Evolutionary conservation across 2,888 invertebrate species (phyloP).

Genomic region (Calameuta idolon): DNA sequence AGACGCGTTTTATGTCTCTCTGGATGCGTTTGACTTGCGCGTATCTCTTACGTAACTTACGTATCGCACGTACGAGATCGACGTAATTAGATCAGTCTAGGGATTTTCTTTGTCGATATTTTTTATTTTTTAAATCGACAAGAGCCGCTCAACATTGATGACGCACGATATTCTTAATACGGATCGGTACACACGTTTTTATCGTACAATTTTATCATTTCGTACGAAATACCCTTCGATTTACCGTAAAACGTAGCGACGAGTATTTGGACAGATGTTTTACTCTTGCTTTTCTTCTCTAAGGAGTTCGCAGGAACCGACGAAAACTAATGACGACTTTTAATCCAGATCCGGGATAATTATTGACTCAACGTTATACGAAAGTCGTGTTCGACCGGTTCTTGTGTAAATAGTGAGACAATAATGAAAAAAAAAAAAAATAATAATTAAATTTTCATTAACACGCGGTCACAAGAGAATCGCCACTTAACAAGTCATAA

Average conservation of each 20-base stretch:
- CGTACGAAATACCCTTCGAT: not conserved
- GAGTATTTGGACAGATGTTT: not conserved
- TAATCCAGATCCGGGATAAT: not conserved
- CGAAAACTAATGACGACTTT: not conserved
- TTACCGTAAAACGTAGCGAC: not conserved
- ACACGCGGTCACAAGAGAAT: not conserved
- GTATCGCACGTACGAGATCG: not conserved
- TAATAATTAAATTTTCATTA: not conserved
- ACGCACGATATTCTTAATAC: not conserved
- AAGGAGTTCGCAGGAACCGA: not conserved
- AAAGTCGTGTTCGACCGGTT: not conserved
- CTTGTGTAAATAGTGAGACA: not conserved
- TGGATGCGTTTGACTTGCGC: not conserved
- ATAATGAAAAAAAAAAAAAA: not conserved
- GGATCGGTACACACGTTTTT: not conserved
- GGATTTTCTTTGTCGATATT: not conserved
- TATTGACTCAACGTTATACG: not conserved
- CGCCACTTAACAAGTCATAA: not conserved
- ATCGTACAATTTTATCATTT: not conserved
- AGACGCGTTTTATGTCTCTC: not conserved
- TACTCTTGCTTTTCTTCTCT: not conserved
- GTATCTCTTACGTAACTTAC: not conserved
- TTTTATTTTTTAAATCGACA: not conserved
- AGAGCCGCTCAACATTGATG: not conserved
- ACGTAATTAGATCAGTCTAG: not conserved